Conservation (phyloP, 2,888 invertebrate species). For the Eutolmus rufibarbis region DNA sequence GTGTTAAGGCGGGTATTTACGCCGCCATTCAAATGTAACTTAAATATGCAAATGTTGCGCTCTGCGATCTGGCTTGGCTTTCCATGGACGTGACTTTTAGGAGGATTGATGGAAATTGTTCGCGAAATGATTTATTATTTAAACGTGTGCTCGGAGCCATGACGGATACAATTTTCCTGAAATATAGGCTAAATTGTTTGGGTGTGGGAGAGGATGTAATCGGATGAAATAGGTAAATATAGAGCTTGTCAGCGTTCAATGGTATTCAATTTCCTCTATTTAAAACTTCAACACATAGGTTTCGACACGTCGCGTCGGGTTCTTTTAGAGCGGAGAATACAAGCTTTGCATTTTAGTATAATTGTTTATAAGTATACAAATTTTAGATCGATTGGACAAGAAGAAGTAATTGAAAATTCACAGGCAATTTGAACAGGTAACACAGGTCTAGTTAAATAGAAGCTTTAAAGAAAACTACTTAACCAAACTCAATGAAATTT, state of each 20-base stretch:
- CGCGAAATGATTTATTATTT: background rate
- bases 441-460: too few species aligned
- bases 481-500: too few species aligned
- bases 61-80: background rate
- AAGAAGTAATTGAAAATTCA: too few species aligned
- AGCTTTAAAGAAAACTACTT: too few species aligned
- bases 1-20: conserved; percentile 29
- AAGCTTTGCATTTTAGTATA: too few species aligned
- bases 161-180: background rate
- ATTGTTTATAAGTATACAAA: too few species aligned
- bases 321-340: too few species aligned
- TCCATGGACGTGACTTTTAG: background rate
- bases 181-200: background rate
- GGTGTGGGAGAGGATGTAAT: background rate
- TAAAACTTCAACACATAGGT: too few species aligned
- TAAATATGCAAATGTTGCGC: conserved; percentile 13
- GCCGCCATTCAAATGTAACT: background rate
- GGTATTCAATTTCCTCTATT: too few species aligned
- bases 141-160: background rate
- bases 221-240: background rate
- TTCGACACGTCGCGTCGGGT: too few species aligned
- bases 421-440: too few species aligned
- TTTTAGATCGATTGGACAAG: too few species aligned
- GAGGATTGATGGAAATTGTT: background rate
- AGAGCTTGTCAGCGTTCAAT: background rate